Evolutionary conservation across 2,888 invertebrate genomes (phyloP), one percentile per base, ranked within the genome.

Genomic region (Rutpela maculata): DNA sequence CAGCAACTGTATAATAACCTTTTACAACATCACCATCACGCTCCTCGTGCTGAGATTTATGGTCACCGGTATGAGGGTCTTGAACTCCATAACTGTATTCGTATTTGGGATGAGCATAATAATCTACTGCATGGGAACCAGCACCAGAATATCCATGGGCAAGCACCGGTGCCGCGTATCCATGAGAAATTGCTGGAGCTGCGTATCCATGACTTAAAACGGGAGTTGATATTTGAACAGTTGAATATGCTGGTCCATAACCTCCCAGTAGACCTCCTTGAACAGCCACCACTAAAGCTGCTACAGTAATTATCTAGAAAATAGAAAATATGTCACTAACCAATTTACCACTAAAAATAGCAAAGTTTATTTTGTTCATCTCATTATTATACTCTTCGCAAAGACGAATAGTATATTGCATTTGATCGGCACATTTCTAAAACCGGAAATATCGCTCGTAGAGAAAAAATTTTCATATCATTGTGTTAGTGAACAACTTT

Each of bases 51-150:
- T 87, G 87, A 62, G 82, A 78, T 70, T 87, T 87, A 77, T 84
- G 84, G 84, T 93, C 93, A 15, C 93, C 93, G 5, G 91, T 92
- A 86, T 92, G 92, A 84, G 91, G 91, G 85, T 92, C 92, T 78
- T 92, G 91, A 26, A 93, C 93, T 63, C 92, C 92, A 81, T 93
- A 92, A 84, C 83, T 83, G 81, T 80, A 85, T 92, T 92, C 90
- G 86, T 93, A 93, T 86, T 92, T 92, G 59, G 94, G 93, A 83
- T 93, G 93, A 22, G 85, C 84, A 22, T 67, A 56, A 15, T 67
- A 55, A 55, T 67, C 67, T 6, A 55, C 55, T 0, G 55, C 19
- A 5, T 67, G 55, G 1, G 19, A 15, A 26, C n/a, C 31, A 2
- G 59, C 59, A 7, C 19, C 22, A 19, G 59, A 18, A 11, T 59